Conservation (phyloP, 2,888 invertebrate genomes). For the Galeruca laticollis region DNA sequence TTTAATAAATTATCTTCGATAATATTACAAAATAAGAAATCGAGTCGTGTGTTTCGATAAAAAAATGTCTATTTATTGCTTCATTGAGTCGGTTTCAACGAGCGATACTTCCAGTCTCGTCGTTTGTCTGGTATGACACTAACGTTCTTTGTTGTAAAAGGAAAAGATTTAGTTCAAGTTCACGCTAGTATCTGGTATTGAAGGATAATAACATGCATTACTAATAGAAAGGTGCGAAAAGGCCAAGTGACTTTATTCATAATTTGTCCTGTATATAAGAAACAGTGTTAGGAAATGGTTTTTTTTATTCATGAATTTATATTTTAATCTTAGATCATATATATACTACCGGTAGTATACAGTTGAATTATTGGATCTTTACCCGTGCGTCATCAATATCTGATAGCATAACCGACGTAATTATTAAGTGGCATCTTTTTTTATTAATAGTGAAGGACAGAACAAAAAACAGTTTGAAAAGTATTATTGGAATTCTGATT, state of each 20-base stretch:
- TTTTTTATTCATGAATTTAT: neutral
- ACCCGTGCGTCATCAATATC: too few species aligned
- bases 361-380: too few species aligned
- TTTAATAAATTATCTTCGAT: neutral
- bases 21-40: slow-evolving; percentile 6
- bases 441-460: too few species aligned
- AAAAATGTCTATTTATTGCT: neutral
- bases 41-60: neutral
- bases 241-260: neutral
- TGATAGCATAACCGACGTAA: too few species aligned
- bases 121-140: slow-evolving; percentile 1
- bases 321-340: neutral
- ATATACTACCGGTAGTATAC: too few species aligned
- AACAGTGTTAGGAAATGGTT: neutral
- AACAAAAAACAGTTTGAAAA: too few species aligned
- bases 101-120: neutral
- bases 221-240: neutral
- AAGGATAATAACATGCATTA: neutral
- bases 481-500: too few species aligned
- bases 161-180: slow-evolving; percentile 4
- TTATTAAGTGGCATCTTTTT: too few species aligned
- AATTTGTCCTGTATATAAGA: neutral
- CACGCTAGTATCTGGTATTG: neutral
- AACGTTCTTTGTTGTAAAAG: neutral
- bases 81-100: neutral